Evolutionary conservation across 2,113 vertebrate species (phyloP).

Genomic region (Ifrita kowaldi): DNA sequence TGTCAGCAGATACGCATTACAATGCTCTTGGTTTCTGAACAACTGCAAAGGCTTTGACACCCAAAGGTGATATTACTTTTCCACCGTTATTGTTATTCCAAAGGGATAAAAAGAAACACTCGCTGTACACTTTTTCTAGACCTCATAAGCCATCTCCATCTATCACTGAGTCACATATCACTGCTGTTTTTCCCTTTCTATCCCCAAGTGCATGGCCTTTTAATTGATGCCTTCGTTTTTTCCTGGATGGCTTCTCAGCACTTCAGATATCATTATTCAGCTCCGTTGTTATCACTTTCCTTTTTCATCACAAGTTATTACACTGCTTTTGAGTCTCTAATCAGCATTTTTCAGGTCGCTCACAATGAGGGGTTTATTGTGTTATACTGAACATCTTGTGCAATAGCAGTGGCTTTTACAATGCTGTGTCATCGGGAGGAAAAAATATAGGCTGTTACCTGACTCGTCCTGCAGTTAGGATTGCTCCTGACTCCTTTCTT

Average conservation of each 20-base stretch:
- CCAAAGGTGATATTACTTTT: background rate
- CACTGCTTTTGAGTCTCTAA: background rate
- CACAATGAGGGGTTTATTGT: background rate
- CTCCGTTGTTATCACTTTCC: background rate
- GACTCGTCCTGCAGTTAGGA: background rate
- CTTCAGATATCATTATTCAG: background rate
- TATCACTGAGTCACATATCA: background rate
- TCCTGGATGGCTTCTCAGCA: background rate
- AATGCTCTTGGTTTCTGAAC: background rate
- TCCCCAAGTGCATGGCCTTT: background rate
- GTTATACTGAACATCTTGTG: background rate
- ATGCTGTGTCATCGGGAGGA: background rate
- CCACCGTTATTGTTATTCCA: background rate
- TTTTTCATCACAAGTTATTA: background rate
- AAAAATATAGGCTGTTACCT: background rate
- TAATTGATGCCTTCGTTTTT: background rate
- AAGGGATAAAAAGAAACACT: background rate
- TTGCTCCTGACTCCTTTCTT: no score
- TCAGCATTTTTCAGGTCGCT: background rate
- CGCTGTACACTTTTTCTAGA: background rate
- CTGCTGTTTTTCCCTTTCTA: background rate
- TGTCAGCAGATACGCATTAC: background rate
- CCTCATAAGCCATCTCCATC: background rate
- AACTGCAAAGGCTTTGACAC: background rate
- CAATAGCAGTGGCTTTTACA: background rate